A percentile compares a stretch with the other conserved stretches of the same genome.
Evolutionary conservation across 2,888 invertebrate genomes (phyloP).

Genomic region (Eupithecia inturbata): DNA sequence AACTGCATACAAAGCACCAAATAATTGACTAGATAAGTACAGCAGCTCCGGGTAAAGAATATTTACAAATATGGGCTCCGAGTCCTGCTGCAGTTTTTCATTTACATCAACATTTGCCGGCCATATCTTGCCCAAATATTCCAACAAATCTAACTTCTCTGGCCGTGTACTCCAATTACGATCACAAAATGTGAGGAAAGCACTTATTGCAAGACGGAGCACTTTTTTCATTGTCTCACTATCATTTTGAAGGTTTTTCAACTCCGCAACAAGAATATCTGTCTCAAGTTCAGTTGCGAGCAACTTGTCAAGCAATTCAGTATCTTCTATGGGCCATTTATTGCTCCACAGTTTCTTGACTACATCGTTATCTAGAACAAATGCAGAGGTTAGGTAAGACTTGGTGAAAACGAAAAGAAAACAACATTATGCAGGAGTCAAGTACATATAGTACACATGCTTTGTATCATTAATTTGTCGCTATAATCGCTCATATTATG

Average conservation of each 20-base stretch:
- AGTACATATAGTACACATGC: not conserved
- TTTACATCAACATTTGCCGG: constrained; percentile 73
- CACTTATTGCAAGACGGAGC: constrained; percentile 85
- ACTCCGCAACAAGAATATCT: constrained; percentile 52
- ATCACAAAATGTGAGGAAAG: constrained; percentile 89
- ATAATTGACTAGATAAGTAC: constrained; percentile 72
- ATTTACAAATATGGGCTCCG: constrained; percentile 88
- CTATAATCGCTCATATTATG: not conserved
- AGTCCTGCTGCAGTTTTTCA: constrained; percentile 80
- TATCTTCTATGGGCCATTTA: constrained; percentile 62
- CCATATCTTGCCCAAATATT: constrained; percentile 71
- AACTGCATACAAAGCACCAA: constrained; percentile 60
- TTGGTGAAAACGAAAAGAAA: not conserved
- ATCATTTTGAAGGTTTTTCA: constrained; percentile 57
- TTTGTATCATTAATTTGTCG: not conserved
- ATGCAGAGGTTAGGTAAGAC: not conserved
- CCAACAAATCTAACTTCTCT: constrained; percentile 66
- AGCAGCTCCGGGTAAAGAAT: constrained; percentile 83
- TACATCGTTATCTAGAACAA: constrained; percentile 57
- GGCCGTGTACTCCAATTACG: constrained; percentile 92
- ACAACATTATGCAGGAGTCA: not conserved
- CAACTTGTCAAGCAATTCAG: constrained; percentile 61
- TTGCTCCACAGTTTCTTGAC: constrained; percentile 66
- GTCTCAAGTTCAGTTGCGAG: constrained; percentile 59
- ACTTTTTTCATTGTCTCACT: constrained; percentile 63